phyloP scores from a whole-genome alignment of 2,113 vertebrate genomes.

The Cheilinus undulatus region DNA sequence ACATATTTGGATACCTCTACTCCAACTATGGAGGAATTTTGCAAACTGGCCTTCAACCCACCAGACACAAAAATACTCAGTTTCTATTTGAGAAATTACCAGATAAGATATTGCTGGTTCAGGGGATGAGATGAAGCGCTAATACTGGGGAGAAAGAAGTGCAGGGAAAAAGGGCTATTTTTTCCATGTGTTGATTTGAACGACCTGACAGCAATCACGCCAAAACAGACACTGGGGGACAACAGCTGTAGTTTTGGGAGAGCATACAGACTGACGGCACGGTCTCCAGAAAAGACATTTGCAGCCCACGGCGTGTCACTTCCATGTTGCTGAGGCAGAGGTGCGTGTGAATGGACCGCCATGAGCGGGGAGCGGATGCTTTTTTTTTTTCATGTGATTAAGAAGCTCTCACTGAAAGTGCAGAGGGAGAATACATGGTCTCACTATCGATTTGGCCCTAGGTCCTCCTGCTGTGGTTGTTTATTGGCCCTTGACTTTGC shows the following conservation, averaged over 20 bases:
- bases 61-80: slow-evolving; percentile 4
- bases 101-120: slow-evolving; percentile 40
- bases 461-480: slow-evolving; percentile 64
- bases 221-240: slow-evolving; percentile 55
- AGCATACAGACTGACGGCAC: slow-evolving; percentile 36
- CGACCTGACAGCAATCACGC: slow-evolving; percentile 75
- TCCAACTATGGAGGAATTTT: slow-evolving; percentile 31
- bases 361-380: slow-evolving; percentile 7
- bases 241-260: slow-evolving; percentile 60
- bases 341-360: slow-evolving; percentile 19
- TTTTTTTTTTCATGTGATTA: slow-evolving; percentile 61
- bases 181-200: slow-evolving; percentile 70
- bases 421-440: slow-evolving; percentile 24
- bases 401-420: slow-evolving; percentile 18
- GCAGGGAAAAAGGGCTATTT: not conserved
- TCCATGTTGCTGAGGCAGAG: slow-evolving; percentile 40
- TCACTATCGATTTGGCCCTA: slow-evolving; percentile 61
- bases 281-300: slow-evolving; percentile 55
- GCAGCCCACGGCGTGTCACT: slow-evolving; percentile 66
- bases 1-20: slow-evolving; percentile 17
- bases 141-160: slow-evolving; percentile 1
- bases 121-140: slow-evolving; percentile 41
- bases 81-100: slow-evolving; percentile 26
- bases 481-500: slow-evolving; percentile 73
- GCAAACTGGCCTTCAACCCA: slow-evolving; percentile 10